These are phyloP conservation scores for Macrophya alboannulata DNA, from an alignment of 2,888 invertebrate genomes.

Conservation along the genomic window DNA sequence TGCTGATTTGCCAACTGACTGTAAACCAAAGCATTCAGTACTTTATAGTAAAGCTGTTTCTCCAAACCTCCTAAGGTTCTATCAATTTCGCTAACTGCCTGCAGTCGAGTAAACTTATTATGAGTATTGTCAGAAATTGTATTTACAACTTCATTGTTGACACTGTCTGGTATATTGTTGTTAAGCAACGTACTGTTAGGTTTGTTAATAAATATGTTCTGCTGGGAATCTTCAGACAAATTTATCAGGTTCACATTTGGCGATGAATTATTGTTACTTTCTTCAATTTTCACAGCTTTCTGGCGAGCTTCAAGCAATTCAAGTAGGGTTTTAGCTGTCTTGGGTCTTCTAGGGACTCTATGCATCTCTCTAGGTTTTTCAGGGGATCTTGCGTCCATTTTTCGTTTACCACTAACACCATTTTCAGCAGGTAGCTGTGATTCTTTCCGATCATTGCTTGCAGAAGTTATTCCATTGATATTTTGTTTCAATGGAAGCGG, in stretches of 20 bases:
- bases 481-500: background rate
- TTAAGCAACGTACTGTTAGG: background rate
- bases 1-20: background rate
- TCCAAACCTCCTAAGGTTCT: conserved; percentile 15
- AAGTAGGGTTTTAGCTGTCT: background rate
- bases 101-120: conserved; percentile 12
- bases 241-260: background rate
- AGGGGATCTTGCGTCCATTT: background rate
- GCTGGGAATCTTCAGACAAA: background rate
- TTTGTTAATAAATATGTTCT: background rate
- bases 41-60: background rate
- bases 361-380: background rate
- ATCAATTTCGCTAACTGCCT: background rate
- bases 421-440: background rate
- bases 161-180: background rate
- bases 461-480: background rate
- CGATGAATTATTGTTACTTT: background rate
- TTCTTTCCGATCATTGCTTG: background rate
- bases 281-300: background rate
- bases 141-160: background rate
- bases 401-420: background rate
- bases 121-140: background rate
- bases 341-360: background rate
- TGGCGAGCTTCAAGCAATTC: background rate
- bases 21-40: background rate